phyloP scores from a whole-genome alignment of 2,113 vertebrate genomes.

The sheep (Ovis aries) region ARS-UI_Ramb_v3.0 NC_056074.1:7139001-7139500 shows the following conservation, averaged over 20 bases:
- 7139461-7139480: no score
- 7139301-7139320: not conserved
- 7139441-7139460: not conserved
- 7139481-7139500: no score
- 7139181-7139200: not conserved
- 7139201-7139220: not conserved
- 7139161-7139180: not conserved
- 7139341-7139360: accelerated
- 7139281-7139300: not conserved
- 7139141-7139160: not conserved
- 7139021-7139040: not conserved
- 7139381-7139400: not conserved
- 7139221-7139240: not conserved
- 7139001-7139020: not conserved
- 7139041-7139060: not conserved
- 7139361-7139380: not conserved
- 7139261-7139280: not conserved
- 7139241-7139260: not conserved
- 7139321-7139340: not conserved
- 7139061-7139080: not conserved
- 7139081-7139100: not conserved
- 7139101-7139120: not conserved
- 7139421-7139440: not conserved
- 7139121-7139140: not conserved
- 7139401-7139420: not conserved